phyloP scores from a whole-genome alignment of 2,888 invertebrate species.

The Drosophila rubida region DNA sequence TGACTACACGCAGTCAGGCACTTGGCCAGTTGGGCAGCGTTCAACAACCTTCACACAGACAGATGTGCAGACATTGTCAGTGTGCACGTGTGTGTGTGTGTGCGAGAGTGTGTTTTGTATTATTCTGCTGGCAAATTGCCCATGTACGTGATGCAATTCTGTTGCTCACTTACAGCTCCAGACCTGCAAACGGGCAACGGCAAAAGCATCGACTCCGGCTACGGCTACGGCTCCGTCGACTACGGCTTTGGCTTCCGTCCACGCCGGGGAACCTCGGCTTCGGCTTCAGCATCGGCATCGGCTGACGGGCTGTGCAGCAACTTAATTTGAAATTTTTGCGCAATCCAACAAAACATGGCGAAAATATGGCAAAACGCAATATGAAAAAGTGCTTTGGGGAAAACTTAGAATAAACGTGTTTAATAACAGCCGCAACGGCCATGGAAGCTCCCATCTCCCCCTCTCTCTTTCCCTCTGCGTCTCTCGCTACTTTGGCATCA shows the following conservation, averaged over 20 bases:
- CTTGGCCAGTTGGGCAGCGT: conserved; percentile 59
- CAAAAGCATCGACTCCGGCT: neutral
- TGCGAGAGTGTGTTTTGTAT: conserved; percentile 60
- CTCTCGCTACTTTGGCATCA: conserved; percentile 1
- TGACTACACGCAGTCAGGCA: conserved; percentile 36
- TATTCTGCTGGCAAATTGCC: conserved; percentile 81
- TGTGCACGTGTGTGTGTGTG: conserved; percentile 32
- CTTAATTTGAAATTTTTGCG: conserved; percentile 83
- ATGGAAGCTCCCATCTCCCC: neutral
- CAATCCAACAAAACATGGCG: conserved; percentile 78
- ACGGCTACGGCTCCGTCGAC: neutral
- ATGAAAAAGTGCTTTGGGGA: conserved; percentile 76
- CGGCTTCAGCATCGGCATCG: conserved; percentile 15
- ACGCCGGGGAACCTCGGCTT: neutral
- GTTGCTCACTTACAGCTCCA: conserved; percentile 75
- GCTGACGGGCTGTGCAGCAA: conserved; percentile 66
- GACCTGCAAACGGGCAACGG: conserved; percentile 18
- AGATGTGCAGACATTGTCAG: conserved; percentile 29
- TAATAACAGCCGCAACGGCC: conserved; percentile 66
- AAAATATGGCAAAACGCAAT: conserved; percentile 77
- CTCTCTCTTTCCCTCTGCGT: neutral
- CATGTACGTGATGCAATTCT: conserved; percentile 82
- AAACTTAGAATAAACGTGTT: conserved; percentile 80
- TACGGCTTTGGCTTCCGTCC: neutral
- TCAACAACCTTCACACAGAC: conserved; percentile 55